Percentiles rank a stretch among this genome's conserved stretches.
Evolutionary conservation across 2,113 vertebrate genomes (phyloP).

Genomic region (Misgurnus anguillicaudatus): DNA sequence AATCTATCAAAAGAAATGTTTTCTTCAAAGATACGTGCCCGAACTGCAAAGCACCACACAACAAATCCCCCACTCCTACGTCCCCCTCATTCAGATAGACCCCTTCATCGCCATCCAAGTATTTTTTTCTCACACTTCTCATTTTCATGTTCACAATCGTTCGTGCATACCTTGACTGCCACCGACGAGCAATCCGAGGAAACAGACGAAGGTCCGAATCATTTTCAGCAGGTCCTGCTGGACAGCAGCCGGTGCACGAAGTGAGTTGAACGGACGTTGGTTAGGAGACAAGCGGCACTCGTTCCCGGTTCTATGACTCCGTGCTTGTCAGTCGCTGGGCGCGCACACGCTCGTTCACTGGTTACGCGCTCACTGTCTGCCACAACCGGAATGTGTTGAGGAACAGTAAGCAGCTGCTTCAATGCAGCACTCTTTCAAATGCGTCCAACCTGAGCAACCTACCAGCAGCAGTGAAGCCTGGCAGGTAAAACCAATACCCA

Average conservation of each 20-base stretch:
- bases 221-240: slow-evolving; percentile 63
- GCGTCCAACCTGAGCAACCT: slow-evolving; percentile 35
- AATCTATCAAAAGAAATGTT: slow-evolving; percentile 50
- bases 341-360: slow-evolving; percentile 47
- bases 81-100: slow-evolving; percentile 37
- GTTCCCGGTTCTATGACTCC: slow-evolving; percentile 33
- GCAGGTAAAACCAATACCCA: slow-evolving; percentile 41
- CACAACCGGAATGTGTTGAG: slow-evolving; percentile 41
- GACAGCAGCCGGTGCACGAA: slow-evolving; percentile 60
- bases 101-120: slow-evolving; percentile 44
- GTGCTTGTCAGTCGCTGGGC: slow-evolving; percentile 43
- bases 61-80: slow-evolving; percentile 68
- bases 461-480: slow-evolving; percentile 33
- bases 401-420: slow-evolving; percentile 35
- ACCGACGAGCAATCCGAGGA: slow-evolving; percentile 76
- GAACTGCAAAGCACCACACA: slow-evolving; percentile 75
- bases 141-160: slow-evolving; percentile 34
- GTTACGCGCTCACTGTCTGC: slow-evolving; percentile 43
- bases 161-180: slow-evolving; percentile 70
- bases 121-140: slow-evolving; percentile 71
- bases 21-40: slow-evolving; percentile 69
- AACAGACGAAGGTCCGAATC: slow-evolving; percentile 69
- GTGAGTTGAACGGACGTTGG: slow-evolving; percentile 47
- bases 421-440: slow-evolving; percentile 48
- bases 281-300: slow-evolving; percentile 18